Base-by-base conservation (phyloP, 2,797 vertebrate genomes). In the Columba guinea region DNA sequence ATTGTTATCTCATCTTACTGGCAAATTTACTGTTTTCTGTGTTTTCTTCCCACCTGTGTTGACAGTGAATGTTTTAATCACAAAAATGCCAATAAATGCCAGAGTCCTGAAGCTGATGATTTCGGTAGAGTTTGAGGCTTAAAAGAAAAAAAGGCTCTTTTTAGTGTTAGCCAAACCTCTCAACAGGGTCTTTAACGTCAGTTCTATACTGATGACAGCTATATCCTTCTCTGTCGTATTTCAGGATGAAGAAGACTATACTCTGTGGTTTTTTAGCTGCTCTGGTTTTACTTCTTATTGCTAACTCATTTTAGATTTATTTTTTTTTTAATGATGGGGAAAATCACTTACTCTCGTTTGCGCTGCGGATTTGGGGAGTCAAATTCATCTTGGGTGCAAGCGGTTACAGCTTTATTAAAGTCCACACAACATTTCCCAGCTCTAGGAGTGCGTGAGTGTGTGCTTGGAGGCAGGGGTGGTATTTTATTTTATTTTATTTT, bases 391-490 rank as follows among this genome's bases (percentile, higher is more conserved):
- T 1, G 4, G 41, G 28, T 85, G 37, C 69, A 22, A 89, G 34
- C 0, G 0, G 74, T 39, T 63, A n/a, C 0, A 0, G 63, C 58
- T 71, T 75, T 75, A 24, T 56, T 74, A 68, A 89, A 87, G 74
- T 41, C 32, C 48, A 32, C 0, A 0, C 32, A 49, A 6, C 26
- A 5, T 84, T 76, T 35, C 44, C 52, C 35, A 34, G 48, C 69
- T 69, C 44, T 39, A 51, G 30, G 13, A 71, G 58, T 41, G 32
- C 44, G 41, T 0, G 1, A 35, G 32, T 1, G 7, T 60, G 58
- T 58, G 51, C 32, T 60, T 0, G 0, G 39, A 51, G 51, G 51
- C 26, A 15, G 27, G 49, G 1, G 18, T 3, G 14, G 2, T 39
- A 32, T 58, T 68, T 92, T 58, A 13, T 89, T 84, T 53, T 35